phyloP scores from a whole-genome alignment of 2,113 vertebrate genomes.

The Petrocephalus zakoni region DNA sequence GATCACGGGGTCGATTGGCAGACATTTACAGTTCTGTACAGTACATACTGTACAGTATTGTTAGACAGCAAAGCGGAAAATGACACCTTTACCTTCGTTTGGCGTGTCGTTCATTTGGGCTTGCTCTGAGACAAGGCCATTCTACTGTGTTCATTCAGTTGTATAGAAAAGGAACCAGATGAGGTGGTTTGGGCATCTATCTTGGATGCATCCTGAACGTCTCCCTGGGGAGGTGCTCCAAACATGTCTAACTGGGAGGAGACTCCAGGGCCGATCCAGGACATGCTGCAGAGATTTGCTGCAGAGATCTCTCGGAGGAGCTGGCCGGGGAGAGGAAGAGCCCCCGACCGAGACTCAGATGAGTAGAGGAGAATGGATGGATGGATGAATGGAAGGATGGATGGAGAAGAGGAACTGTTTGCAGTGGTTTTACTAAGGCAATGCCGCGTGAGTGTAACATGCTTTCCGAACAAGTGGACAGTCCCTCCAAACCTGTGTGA shows the following conservation, averaged over 20 bases:
- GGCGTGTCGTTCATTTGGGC: not conserved
- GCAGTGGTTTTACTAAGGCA: too few species aligned
- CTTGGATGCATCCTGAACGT: not conserved
- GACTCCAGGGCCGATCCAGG: not conserved
- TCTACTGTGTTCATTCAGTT: not conserved
- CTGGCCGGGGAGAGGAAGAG: too few species aligned
- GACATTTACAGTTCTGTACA: too few species aligned
- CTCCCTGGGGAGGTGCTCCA: not conserved
- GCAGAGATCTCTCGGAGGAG: too few species aligned
- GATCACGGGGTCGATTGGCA: not conserved
- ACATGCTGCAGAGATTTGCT: not conserved
- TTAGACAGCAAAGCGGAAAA: not conserved
- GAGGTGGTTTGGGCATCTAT: not conserved
- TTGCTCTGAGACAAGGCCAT: not conserved
- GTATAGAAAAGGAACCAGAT: not conserved
- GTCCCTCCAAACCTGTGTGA: not conserved
- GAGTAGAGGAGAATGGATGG: too few species aligned
- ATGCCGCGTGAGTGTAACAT: not conserved
- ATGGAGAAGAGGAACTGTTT: too few species aligned
- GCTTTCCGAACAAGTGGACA: not conserved
- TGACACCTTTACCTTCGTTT: not conserved
- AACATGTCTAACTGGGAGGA: not conserved
- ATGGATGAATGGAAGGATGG: too few species aligned
- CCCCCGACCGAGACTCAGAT: too few species aligned
- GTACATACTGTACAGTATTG: too few species aligned